A percentile compares a stretch with the other conserved stretches of the same genome.
Conservation (phyloP, 2,888 invertebrate species). For the Agrochola circellaris region DNA sequence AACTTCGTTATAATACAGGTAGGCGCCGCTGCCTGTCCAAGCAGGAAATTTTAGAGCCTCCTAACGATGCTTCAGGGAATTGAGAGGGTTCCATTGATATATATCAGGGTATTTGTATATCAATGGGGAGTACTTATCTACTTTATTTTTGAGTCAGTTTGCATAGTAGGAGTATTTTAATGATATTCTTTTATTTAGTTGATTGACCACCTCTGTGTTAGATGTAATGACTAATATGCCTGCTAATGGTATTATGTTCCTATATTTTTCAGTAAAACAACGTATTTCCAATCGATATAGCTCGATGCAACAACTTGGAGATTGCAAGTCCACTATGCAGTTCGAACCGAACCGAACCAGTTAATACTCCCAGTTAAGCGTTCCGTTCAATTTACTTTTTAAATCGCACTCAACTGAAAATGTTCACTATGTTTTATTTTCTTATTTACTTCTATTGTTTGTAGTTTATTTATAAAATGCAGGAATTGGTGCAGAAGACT, state of each 20-base stretch:
- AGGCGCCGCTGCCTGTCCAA: slow-evolving; percentile 27
- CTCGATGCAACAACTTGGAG: slow-evolving; percentile 10
- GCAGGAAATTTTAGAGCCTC: slow-evolving; percentile 52
- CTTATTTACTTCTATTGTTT: slow-evolving; percentile 26
- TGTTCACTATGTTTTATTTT: slow-evolving; percentile 42
- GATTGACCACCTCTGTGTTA: neutral
- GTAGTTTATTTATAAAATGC: slow-evolving; percentile 1
- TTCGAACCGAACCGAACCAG: slow-evolving; percentile 29
- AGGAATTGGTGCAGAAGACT: neutral
- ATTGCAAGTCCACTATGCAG: slow-evolving; percentile 46
- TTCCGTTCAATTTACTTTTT: slow-evolving; percentile 55
- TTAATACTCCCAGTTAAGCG: slow-evolving; percentile 39
- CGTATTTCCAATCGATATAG: slow-evolving; percentile 11
- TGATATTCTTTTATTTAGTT: neutral
- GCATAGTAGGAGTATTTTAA: neutral
- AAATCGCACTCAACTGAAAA: slow-evolving; percentile 49
- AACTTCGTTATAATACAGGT: slow-evolving; percentile 46
- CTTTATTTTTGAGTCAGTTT: slow-evolving; percentile 13
- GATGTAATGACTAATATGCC: neutral
- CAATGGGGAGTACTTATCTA: slow-evolving; percentile 22
- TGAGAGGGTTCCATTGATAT: slow-evolving; percentile 38
- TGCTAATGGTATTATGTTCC: neutral
- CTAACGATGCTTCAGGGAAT: slow-evolving; percentile 52
- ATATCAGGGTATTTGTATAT: slow-evolving; percentile 28
- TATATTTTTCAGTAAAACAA: neutral